These are phyloP conservation scores for Acanthopagrus latus DNA, from an alignment of 2,797 vertebrate species.

Conservation along the genomic window DNA sequence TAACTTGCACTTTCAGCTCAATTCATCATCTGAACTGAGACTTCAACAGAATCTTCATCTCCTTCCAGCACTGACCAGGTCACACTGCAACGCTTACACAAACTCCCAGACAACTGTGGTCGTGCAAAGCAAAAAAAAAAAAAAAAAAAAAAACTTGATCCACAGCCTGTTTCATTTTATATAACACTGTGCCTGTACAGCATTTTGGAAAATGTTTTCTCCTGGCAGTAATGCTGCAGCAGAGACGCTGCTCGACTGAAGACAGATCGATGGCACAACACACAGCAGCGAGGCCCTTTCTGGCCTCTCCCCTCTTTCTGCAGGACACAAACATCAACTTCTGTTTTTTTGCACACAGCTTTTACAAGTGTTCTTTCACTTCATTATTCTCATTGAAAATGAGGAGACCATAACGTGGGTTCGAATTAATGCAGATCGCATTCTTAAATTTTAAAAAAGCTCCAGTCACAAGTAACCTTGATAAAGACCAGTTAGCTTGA, in stretches of 20 bases:
- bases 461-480: not conserved
- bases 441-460: too few species aligned
- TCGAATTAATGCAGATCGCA: not conserved
- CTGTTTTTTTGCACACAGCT: not conserved
- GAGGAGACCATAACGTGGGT: not conserved
- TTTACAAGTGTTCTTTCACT: not conserved
- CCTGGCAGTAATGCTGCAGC: too few species aligned
- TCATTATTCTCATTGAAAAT: not conserved
- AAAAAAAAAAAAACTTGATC: too few species aligned
- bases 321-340: not conserved
- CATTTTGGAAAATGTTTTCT: too few species aligned
- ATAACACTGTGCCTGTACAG: too few species aligned
- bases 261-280: too few species aligned
- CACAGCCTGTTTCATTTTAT: too few species aligned
- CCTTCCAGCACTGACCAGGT: not conserved
- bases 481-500: not conserved
- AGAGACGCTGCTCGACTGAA: too few species aligned
- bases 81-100: not conserved
- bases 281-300: too few species aligned
- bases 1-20: not conserved
- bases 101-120: too few species aligned
- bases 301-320: not conserved
- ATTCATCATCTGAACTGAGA: not conserved
- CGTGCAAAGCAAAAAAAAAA: too few species aligned
- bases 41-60: not conserved